A percentile compares a stretch with the other conserved stretches of the same genome.
Conservation (phyloP, 2,797 vertebrate species). For the Morus bassanus region DNA sequence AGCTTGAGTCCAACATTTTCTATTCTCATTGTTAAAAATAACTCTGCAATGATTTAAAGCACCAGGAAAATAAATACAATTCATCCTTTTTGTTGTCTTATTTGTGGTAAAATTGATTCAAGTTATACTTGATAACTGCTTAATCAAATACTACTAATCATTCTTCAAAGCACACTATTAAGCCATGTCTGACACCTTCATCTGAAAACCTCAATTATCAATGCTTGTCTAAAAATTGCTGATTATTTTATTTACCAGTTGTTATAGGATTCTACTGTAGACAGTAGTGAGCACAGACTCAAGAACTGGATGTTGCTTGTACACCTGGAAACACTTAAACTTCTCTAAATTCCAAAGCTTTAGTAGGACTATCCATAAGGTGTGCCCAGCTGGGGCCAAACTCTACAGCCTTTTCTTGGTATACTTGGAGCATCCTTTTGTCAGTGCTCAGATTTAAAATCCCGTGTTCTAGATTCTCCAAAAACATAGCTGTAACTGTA, state of each 20-base stretch:
- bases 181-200: not conserved
- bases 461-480: not conserved
- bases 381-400: not conserved
- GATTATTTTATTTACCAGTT: not conserved
- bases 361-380: not conserved
- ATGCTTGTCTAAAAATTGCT: not conserved
- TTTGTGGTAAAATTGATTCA: not conserved
- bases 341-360: not conserved
- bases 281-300: not conserved
- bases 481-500: not conserved
- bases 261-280: not conserved
- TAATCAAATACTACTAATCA: not conserved
- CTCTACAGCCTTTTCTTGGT: not conserved
- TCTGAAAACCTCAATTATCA: not conserved
- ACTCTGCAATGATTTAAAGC: not conserved
- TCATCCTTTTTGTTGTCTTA: not conserved
- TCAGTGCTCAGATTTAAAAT: not conserved
- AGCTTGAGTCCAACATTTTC: fast-evolving
- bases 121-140: not conserved
- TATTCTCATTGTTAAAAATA: not conserved
- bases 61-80: not conserved
- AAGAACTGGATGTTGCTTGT: not conserved
- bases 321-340: not conserved
- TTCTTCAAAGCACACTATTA: not conserved
- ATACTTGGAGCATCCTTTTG: not conserved